A percentile compares a stretch with the other conserved stretches of the same genome.
phyloP scores from a whole-genome alignment of 1,140 invertebrate species.

The Drosophila tsacasi region DNA sequence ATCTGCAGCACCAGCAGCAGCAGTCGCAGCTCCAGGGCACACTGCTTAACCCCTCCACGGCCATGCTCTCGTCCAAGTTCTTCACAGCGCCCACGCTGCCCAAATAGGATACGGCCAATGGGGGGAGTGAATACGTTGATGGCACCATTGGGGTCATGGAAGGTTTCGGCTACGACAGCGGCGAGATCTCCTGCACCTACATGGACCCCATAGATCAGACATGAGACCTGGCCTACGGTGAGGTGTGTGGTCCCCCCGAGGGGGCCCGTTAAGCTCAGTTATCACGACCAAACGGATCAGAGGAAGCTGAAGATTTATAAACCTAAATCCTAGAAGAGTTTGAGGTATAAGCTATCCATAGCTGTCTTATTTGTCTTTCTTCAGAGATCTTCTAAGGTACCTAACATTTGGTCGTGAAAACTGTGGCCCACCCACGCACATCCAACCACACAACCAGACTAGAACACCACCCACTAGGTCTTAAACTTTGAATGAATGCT shows the following conservation, averaged over 20 bases:
- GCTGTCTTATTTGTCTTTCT: neutral
- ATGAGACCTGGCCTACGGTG: conserved; percentile 80
- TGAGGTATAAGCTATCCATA: too few species aligned
- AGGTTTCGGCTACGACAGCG: conserved; percentile 79
- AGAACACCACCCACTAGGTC: conserved; percentile 73
- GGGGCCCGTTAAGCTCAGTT: conserved; percentile 55
- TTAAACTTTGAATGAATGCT: conserved; percentile 63
- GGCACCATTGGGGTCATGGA: conserved; percentile 49
- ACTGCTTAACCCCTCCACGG: conserved; percentile 78
- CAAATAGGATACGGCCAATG: conserved; percentile 85
- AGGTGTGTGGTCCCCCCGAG: conserved; percentile 75
- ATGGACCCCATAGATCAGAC: conserved; percentile 84
- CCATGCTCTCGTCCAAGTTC: conserved; percentile 83
- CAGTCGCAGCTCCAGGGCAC: conserved; percentile 49
- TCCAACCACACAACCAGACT: conserved; percentile 47
- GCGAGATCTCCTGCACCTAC: conserved; percentile 84
- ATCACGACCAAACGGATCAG: conserved; percentile 3
- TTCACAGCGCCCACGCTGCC: conserved; percentile 83
- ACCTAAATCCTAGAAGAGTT: neutral
- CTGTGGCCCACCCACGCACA: conserved; percentile 38
- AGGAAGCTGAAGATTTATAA: neutral
- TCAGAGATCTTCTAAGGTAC: too few species aligned
- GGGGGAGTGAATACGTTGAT: conserved; percentile 77
- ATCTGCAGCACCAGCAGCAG: conserved; percentile 25
- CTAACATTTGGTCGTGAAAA: conserved; percentile 20